Percentiles rank a stretch among this genome's conserved stretches.
Evolutionary conservation across 2,888 invertebrate genomes (phyloP).

Genomic region (Andrena camellia): DNA sequence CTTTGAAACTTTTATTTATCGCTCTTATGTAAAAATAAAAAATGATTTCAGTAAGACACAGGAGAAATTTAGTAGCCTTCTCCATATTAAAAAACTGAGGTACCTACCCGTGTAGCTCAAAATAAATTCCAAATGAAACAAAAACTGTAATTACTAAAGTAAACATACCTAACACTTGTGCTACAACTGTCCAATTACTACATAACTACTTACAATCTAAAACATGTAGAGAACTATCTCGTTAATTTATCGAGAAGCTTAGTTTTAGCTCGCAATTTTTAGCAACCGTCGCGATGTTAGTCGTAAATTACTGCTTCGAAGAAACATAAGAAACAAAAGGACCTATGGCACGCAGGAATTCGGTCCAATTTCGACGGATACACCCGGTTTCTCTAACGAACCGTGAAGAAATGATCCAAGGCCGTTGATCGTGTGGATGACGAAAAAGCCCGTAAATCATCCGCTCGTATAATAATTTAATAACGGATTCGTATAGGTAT

Average conservation of each 20-base stretch:
- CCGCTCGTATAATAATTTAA: conserved; percentile 81
- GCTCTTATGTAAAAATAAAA: too few relatives aligned
- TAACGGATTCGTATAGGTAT: conserved; percentile 73
- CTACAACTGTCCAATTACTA: too few relatives aligned
- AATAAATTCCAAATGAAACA: too few relatives aligned
- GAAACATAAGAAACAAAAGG: conserved; percentile 20
- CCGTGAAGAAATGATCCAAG: conserved; percentile 55
- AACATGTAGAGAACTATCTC: too few relatives aligned
- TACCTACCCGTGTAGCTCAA: too few relatives aligned
- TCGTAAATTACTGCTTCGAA: conserved; percentile 34
- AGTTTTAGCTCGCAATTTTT: not conserved
- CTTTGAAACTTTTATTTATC: too few relatives aligned
- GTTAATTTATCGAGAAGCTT: not conserved
- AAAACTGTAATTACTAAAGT: too few relatives aligned
- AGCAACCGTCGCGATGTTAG: not conserved
- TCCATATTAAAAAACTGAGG: too few relatives aligned
- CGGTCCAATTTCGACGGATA: conserved; percentile 61
- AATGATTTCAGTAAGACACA: too few relatives aligned
- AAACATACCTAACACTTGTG: too few relatives aligned
- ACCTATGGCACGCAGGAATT: conserved; percentile 6
- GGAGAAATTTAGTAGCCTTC: too few relatives aligned
- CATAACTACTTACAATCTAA: too few relatives aligned
- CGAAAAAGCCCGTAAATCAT: conserved; percentile 80
- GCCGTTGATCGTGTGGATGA: conserved; percentile 71
- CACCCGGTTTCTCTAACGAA: conserved; percentile 62